Evolutionary conservation across 2,797 vertebrate genomes (phyloP).

Genomic region (Crocodylus rhombifer): DNA sequence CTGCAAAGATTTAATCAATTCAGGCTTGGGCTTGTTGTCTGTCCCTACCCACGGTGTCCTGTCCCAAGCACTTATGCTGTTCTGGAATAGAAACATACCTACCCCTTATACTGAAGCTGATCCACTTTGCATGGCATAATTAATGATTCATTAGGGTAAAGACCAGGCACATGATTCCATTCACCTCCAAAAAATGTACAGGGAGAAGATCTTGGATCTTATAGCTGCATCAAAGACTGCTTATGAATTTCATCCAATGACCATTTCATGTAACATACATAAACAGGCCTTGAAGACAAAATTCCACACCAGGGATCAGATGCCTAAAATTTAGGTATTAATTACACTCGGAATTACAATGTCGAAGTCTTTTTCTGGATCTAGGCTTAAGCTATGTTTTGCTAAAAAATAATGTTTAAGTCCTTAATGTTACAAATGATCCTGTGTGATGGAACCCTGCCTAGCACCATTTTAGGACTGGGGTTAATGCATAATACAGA

Average conservation of each 20-base stretch:
- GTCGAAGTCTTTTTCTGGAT: neutral
- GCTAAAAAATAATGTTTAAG: neutral
- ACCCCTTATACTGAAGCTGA: neutral
- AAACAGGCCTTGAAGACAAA: neutral
- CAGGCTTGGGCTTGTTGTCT: too few species aligned
- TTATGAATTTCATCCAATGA: neutral
- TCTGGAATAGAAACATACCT: neutral
- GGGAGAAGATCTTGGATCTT: neutral
- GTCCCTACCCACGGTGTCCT: too few species aligned
- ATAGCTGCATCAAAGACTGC: neutral
- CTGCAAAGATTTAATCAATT: too few species aligned
- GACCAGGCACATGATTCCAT: neutral
- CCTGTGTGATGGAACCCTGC: neutral
- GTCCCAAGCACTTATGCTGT: neutral
- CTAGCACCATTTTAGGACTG: neutral
- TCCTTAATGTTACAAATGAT: neutral
- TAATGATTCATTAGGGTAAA: neutral
- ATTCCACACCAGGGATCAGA: neutral
- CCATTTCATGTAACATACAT: neutral
- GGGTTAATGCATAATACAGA: neutral
- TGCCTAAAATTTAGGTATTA: neutral
- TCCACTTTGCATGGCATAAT: neutral
- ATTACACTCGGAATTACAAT: neutral
- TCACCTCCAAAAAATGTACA: neutral
- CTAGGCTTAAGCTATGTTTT: neutral